Evolutionary conservation across 2,113 vertebrate genomes (phyloP).

Genomic region (Cyanistes caeruleus): DNA sequence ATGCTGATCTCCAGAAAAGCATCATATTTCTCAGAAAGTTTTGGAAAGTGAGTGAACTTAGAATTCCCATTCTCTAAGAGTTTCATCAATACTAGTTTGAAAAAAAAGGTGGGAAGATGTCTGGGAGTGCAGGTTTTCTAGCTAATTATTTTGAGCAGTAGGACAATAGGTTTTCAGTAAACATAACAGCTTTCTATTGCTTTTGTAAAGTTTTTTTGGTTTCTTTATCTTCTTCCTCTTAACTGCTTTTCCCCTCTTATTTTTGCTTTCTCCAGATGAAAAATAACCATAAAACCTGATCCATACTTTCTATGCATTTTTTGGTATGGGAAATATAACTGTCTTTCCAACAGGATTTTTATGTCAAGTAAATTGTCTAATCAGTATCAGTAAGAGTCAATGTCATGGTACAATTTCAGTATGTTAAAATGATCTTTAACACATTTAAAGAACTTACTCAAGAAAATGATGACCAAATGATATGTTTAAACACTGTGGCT

Average conservation of each 20-base stretch:
- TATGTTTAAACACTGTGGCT: not conserved
- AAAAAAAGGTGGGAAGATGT: not conserved
- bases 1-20: not conserved
- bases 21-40: not conserved
- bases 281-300: not conserved
- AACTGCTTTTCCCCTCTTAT: rapidly evolving
- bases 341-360: not conserved
- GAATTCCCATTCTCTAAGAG: not conserved
- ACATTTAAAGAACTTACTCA: not conserved
- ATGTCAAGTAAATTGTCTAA: not conserved
- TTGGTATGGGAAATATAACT: not conserved
- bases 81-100: not conserved
- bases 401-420: not conserved
- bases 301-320: not conserved
- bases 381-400: not conserved
- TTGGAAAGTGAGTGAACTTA: not conserved
- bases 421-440: not conserved
- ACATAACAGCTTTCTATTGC: not conserved
- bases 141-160: not conserved
- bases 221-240: not conserved
- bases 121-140: not conserved
- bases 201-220: not conserved
- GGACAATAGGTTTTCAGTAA: not conserved
- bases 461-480: not conserved
- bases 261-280: not conserved